A percentile compares a stretch with the other conserved stretches of the same genome.
phyloP scores from a whole-genome alignment of 2,113 vertebrate genomes.

The Oncorhynchus keta region DNA sequence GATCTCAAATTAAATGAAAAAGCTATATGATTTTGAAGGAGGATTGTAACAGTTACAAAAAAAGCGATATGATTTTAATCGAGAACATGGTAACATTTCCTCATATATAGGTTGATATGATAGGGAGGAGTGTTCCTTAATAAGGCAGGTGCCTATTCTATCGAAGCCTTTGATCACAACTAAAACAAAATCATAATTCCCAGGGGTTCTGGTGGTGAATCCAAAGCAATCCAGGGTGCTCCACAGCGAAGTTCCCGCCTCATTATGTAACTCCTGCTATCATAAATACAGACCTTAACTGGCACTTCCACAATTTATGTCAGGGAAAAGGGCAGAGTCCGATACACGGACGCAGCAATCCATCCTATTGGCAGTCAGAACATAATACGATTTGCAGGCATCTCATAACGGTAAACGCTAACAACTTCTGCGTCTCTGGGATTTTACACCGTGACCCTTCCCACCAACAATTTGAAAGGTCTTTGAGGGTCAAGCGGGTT shows the following conservation, averaged over 20 bases:
- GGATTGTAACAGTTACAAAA: background rate
- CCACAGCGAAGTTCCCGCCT: constrained; percentile 38
- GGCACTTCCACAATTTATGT: constrained; percentile 2
- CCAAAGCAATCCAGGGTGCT: constrained; percentile 57
- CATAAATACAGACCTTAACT: constrained; percentile 39
- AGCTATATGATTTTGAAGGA: too few relatives aligned
- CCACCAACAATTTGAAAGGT: background rate
- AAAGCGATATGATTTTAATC: too few relatives aligned
- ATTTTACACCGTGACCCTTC: background rate
- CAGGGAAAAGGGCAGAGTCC: constrained; percentile 5
- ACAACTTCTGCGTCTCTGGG: background rate
- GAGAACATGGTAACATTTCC: too few relatives aligned
- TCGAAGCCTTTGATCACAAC: background rate
- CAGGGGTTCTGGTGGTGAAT: constrained; percentile 40
- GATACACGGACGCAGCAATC: background rate
- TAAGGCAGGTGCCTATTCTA: too few relatives aligned
- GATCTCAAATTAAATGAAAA: too few relatives aligned
- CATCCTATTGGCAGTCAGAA: constrained; percentile 10
- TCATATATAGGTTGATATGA: too few relatives aligned
- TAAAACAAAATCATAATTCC: constrained; percentile 21
- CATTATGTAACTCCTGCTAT: constrained; percentile 62
- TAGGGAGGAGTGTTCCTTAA: too few relatives aligned
- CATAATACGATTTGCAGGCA: background rate
- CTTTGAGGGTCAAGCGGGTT: background rate
- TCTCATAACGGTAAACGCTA: constrained; percentile 5